phyloP scores from a whole-genome alignment of 2,888 invertebrate species.

The Bombylius discolor region DNA sequence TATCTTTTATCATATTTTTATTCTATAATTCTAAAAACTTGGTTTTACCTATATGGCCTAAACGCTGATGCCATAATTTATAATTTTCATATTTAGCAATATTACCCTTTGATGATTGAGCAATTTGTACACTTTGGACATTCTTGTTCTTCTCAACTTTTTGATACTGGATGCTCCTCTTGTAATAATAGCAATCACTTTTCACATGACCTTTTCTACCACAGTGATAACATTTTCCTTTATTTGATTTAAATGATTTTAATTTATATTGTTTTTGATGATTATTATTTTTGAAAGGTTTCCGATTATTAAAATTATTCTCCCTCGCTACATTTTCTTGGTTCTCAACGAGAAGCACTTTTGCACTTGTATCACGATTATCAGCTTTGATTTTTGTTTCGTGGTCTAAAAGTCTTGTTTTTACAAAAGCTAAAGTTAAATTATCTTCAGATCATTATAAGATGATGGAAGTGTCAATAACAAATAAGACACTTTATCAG shows the following conservation, averaged over 20 bases:
- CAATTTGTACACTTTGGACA: neutral
- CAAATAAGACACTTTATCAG: constrained; percentile 26
- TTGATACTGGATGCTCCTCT: neutral
- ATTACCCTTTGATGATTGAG: too few relatives aligned
- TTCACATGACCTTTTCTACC: neutral
- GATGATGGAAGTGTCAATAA: constrained; percentile 23
- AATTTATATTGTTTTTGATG: neutral
- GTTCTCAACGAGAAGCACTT: neutral
- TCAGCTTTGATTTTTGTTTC: constrained; percentile 3
- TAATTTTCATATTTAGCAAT: neutral
- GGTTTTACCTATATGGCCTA: constrained; percentile 8
- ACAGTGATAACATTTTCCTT: neutral
- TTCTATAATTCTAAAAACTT: constrained; percentile 8
- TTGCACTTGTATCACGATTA: constrained; percentile 1
- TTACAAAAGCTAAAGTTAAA: constrained; percentile 26
- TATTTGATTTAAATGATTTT: neutral
- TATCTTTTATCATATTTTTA: constrained; percentile 5
- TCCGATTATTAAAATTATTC: too few relatives aligned
- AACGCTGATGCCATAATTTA: constrained; percentile 3
- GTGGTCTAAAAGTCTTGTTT: constrained; percentile 20
- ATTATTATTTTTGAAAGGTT: too few relatives aligned
- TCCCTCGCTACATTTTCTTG: too few relatives aligned
- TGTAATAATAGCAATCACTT: neutral
- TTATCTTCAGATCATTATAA: constrained; percentile 23
- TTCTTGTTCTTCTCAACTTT: neutral